phyloP scores from a whole-genome alignment of 2,888 invertebrate species.

The Lasius platythorax region DNA sequence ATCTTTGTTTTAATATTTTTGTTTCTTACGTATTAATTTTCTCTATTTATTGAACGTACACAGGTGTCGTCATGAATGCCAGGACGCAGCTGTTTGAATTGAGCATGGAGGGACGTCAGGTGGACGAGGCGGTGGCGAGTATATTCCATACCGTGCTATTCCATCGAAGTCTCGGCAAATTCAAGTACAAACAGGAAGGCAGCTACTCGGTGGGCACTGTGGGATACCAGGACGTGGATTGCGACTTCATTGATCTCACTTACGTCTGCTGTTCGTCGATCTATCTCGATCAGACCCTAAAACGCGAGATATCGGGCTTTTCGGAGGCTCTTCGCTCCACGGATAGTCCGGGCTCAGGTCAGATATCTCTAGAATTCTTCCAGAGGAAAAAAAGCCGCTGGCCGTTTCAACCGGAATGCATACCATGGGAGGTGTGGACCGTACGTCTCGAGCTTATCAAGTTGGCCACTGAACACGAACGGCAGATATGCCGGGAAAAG shows the following conservation, averaged over 20 bases:
- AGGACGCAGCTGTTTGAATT: constrained; percentile 93
- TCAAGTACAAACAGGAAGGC: constrained; percentile 96
- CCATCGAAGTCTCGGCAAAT: constrained; percentile 96
- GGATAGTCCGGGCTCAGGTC: constrained; percentile 90
- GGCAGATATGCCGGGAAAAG: constrained; percentile 95
- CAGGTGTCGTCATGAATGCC: constrained; percentile 90
- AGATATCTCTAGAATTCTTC: constrained; percentile 98
- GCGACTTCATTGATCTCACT: constrained; percentile 99
- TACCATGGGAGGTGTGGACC: constrained; percentile 99
- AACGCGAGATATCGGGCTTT: constrained; percentile 92
- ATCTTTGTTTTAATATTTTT: not conserved
- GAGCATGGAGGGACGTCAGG: constrained; percentile 95
- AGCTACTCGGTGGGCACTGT: constrained; percentile 98
- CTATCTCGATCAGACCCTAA: constrained; percentile 91
- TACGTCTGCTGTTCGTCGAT: constrained; percentile 97
- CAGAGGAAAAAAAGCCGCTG: constrained; percentile 96
- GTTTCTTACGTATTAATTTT: not conserved
- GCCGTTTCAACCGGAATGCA: constrained; percentile 95
- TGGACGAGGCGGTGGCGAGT: constrained; percentile 96
- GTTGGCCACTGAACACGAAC: constrained; percentile 94
- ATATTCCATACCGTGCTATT: constrained; percentile 97
- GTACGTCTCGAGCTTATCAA: constrained; percentile 95
- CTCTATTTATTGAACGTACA: not conserved
- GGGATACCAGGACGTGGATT: constrained; percentile 98
- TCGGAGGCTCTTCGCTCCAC: constrained; percentile 92